These are phyloP conservation scores for Sus cebifrons DNA, from an alignment of 2,797 vertebrate species.

Conservation along the genomic window DNA sequence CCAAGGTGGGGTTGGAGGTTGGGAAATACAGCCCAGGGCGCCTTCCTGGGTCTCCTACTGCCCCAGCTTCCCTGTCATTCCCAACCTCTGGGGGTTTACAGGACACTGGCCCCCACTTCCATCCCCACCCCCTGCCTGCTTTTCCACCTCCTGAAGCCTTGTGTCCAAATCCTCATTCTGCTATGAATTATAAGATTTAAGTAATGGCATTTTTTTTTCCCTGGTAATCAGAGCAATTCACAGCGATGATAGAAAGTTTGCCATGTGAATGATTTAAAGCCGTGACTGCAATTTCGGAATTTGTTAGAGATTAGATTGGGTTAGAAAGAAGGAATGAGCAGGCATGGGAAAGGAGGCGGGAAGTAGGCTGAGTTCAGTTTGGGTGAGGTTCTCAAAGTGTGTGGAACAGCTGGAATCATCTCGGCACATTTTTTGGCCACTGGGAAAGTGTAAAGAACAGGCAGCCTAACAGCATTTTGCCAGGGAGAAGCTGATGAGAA, in stretches of 20 bases:
- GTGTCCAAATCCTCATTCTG: neutral
- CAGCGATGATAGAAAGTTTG: neutral
- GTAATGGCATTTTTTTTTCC: neutral
- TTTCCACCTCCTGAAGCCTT: neutral
- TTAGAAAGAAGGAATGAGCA: neutral
- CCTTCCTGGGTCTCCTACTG: neutral
- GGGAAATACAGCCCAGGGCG: neutral
- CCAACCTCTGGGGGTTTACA: neutral
- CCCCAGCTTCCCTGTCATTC: neutral
- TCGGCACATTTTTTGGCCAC: neutral
- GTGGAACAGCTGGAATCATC: neutral
- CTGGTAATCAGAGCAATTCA: neutral
- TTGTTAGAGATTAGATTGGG: conserved; percentile 24
- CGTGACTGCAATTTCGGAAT: neutral
- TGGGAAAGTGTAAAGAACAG: neutral
- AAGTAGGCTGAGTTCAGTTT: neutral
- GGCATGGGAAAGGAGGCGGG: neutral
- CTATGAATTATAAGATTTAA: conserved; percentile 20
- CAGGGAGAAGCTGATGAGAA: neutral
- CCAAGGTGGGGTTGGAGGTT: neutral
- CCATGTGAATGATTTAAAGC: conserved; percentile 4
- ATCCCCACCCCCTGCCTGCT: too few species aligned
- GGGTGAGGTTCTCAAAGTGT: conserved; percentile 13
- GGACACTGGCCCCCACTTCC: accelerated
- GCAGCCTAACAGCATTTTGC: neutral